Conservation (phyloP, 2,888 invertebrate species). For the Mythimna impura region DNA sequence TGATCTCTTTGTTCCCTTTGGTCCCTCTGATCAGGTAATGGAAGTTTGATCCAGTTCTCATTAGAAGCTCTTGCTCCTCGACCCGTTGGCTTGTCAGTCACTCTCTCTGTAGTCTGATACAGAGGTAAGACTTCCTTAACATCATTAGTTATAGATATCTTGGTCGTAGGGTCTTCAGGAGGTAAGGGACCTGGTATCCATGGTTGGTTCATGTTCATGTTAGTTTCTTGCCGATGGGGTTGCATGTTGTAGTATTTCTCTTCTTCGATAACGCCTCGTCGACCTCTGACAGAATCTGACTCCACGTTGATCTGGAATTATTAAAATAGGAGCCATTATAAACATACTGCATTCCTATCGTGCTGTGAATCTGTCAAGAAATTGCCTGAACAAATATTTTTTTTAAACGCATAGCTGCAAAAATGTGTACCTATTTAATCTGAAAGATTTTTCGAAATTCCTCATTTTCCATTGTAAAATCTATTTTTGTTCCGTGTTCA, state of each 20-base stretch:
- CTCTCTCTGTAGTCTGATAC: constrained; percentile 84
- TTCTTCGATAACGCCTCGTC: constrained; percentile 87
- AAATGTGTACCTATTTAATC: neutral
- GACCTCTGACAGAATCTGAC: constrained; percentile 76
- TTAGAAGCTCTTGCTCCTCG: constrained; percentile 91
- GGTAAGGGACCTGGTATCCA: constrained; percentile 86
- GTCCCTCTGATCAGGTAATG: constrained; percentile 83
- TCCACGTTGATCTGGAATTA: constrained; percentile 73
- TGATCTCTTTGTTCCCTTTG: constrained; percentile 39
- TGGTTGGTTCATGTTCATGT: constrained; percentile 74
- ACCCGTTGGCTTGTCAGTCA: constrained; percentile 89
- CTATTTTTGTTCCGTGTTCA: constrained; percentile 13
- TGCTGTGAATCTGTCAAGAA: neutral
- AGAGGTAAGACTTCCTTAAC: constrained; percentile 76
- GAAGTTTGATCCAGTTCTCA: constrained; percentile 91
- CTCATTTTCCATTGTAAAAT: neutral
- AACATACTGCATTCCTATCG: neutral
- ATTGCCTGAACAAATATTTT: neutral
- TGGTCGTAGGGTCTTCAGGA: constrained; percentile 84
- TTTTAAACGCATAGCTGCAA: neutral
- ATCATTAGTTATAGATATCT: constrained; percentile 83
- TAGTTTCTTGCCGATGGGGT: constrained; percentile 74
- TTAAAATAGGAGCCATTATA: constrained; percentile 16
- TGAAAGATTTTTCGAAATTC: neutral
- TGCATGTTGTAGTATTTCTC: constrained; percentile 85